Base-by-base conservation (phyloP, 2,113 vertebrate genomes). In the Antennarius striatus region DNA sequence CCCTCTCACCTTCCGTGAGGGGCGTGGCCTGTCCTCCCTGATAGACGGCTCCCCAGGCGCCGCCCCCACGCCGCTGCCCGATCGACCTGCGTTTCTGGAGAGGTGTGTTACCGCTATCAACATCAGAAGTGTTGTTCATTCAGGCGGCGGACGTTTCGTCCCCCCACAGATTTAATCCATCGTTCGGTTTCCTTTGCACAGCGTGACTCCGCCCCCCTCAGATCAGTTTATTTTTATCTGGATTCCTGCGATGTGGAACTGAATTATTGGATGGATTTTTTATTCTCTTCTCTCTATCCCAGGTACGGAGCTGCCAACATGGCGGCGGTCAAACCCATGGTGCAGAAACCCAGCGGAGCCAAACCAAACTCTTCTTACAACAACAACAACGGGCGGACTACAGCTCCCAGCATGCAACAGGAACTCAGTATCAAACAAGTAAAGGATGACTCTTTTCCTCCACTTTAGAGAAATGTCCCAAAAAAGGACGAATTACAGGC, bases 291-390 rank as follows among this genome's bases (percentile, higher is more conserved):
- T 48, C 56, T 16, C 95, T 40, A 92, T 28, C 93, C 93, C 79
- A 94, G 92, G 73, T 92, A 93, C 0, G 95, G 94, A 2, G 84
- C 90, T 0, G 92, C 95, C 63, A 97, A 96, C 70, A 98, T 95
- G 17, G 98, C 95, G 0, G 96, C 98, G 0, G 96, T 99, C 28
- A 93, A 95, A 70, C 98, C 98, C 6, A 99, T 99, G 93, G 90
- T 97, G 47, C 96, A 98, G 68, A 90, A 94, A 17, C 89, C 83
- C 0, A 63, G 76, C 0, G 93, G 94, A 71, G 89, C 89, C 84
- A 96, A 95, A 80, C 92, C 93, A 28, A 97, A 95, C 87, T 93
- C 95, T 71, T 96, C 95, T 59, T 91, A 92, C 87, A 95, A 94
- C 89, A 96, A 96, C 86, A 98, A 95, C 87, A 90, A 86, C 2